Evolutionary conservation across 1,140 invertebrate species (phyloP), one percentile per base, ranked within the genome.

Genomic region (Hestina assimilis): DNA sequence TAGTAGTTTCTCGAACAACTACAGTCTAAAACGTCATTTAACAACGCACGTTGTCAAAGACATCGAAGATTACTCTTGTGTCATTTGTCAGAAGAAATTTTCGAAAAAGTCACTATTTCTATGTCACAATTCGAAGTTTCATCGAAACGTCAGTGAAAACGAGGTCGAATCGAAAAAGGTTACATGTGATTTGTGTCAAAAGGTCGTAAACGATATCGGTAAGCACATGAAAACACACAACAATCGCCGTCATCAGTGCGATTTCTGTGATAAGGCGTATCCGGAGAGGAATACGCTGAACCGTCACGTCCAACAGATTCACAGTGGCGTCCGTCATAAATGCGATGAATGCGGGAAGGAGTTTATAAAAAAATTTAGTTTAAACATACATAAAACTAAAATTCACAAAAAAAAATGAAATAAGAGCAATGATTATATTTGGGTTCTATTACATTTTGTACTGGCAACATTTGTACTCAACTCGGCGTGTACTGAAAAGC

Each of bases 161-260:
- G 24, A 26, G 14, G n/a, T 43, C 6, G 40, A 24, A 9, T 20
- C 9, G 1, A 15, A 17, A 9, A 58, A 51, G 26, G n/a, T 24
- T 7, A 20, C 19, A 1, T 61, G 59, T 23, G 21, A 51, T 2
- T 3, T 61, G 1, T 61, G 59, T 17, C 48, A 55, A 9, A 50
- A 29, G 28, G 4, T n/a, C 4, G 31, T 61, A 5, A 20, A 7
- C 0, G 12, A 55, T 45, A 23, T 61, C 19, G 46, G 50, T 23
- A 50, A 61, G 45, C 59, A 61, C 46, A 24, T 45, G 17, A 50
- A 45, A 17, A 46, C 26, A 9, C 59, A 61, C 7, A 26, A 15
- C 1, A 14, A 50, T 21, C 50, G 26, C 9, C 12, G 35, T 1
- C 45, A 50, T 9, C 21, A 4, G 0, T 61, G 59, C 20, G 15